A percentile compares a stretch with the other conserved stretches of the same genome.
Evolutionary conservation across 2,888 invertebrate species (phyloP).

Genomic region (Epinotia demarniana): DNA sequence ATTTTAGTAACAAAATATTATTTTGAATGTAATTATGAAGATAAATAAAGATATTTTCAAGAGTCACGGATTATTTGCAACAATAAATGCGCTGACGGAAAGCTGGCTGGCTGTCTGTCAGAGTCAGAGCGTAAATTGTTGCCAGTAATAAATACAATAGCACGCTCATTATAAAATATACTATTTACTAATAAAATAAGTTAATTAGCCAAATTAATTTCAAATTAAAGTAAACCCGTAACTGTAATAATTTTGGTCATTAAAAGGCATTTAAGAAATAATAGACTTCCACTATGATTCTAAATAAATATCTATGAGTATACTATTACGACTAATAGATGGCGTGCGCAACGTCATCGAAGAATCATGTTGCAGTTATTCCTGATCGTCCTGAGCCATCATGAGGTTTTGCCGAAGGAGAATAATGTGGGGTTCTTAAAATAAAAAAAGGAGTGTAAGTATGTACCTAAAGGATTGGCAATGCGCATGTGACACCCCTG

Average conservation of each 20-base stretch:
- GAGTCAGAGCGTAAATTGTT: constrained; percentile 27
- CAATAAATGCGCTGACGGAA: constrained; percentile 49
- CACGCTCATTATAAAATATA: not conserved
- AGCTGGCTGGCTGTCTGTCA: constrained; percentile 47
- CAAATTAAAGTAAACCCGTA: not conserved
- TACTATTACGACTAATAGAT: constrained; percentile 15
- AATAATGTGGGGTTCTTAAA: no score
- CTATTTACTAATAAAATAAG: not conserved
- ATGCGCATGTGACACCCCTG: no score
- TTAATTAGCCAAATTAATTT: not conserved
- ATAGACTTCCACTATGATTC: not conserved
- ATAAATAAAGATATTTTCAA: constrained; percentile 24
- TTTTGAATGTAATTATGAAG: constrained; percentile 4
- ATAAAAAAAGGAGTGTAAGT: no score
- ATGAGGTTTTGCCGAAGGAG: no score
- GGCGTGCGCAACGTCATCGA: constrained; percentile 8
- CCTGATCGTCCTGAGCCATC: no score
- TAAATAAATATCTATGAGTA: not conserved
- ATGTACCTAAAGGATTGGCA: no score
- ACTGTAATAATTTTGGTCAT: no score
- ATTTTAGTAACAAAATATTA: constrained; percentile 30
- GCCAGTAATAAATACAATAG: constrained; percentile 21
- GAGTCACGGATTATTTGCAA: constrained; percentile 32
- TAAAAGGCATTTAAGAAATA: not conserved
- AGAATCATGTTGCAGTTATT: not conserved